Percentiles rank a stretch among this genome's conserved stretches.
Evolutionary conservation across 1,140 invertebrate species (phyloP).

Genomic region (Magallana angulata): DNA sequence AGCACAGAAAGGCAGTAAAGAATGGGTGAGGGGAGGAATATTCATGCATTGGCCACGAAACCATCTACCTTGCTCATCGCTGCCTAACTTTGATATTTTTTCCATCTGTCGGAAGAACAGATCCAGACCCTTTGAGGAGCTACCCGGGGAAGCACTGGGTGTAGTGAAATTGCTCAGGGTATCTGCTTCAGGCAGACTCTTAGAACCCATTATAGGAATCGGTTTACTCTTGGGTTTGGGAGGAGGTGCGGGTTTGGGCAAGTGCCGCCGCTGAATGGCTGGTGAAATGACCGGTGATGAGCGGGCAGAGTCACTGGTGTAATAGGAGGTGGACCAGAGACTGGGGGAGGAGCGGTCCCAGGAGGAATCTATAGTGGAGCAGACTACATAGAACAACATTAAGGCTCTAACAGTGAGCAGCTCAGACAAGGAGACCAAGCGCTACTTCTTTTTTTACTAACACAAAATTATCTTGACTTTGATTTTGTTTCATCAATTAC

Average conservation of each 20-base stretch:
- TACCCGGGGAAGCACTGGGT: constrained; percentile 40
- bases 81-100: constrained; percentile 68
- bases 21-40: neutral
- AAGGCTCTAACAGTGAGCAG: neutral
- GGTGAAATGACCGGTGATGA: constrained; percentile 57
- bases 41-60: constrained; percentile 18
- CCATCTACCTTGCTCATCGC: constrained; percentile 71
- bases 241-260: constrained; percentile 50
- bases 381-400: constrained; percentile 35
- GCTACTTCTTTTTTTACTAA: neutral
- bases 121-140: constrained; percentile 68
- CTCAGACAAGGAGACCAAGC: neutral
- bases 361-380: constrained; percentile 53
- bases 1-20: neutral
- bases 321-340: constrained; percentile 57
- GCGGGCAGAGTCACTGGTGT: constrained; percentile 55
- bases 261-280: constrained; percentile 52
- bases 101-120: constrained; percentile 73
- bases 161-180: constrained; percentile 25
- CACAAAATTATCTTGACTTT: neutral
- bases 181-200: constrained; percentile 11
- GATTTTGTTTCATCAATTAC: neutral
- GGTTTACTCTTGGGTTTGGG: constrained; percentile 54
- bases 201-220: neutral
- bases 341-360: constrained; percentile 59